These are phyloP conservation scores for Chloebia gouldiae DNA, from an alignment of 2,113 vertebrate species.

Conservation along the genomic window DNA sequence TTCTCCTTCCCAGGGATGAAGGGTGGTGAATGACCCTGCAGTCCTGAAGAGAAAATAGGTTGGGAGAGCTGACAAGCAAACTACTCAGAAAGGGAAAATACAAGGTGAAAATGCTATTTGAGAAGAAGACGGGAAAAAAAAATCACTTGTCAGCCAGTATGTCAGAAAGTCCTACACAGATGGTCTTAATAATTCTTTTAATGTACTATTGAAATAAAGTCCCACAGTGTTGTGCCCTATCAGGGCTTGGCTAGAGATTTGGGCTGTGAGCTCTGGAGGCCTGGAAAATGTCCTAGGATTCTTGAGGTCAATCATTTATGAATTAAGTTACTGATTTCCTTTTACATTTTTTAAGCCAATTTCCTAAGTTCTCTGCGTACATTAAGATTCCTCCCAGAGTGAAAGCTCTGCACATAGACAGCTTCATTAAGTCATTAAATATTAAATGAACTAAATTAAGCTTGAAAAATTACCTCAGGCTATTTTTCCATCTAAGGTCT, in stretches of 20 bases:
- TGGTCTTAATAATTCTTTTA: constrained; percentile 40
- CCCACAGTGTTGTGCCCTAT: not conserved
- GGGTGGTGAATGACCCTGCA: not conserved
- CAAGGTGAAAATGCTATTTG: not conserved
- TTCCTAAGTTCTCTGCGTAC: constrained; percentile 40
- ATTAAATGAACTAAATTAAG: constrained; percentile 75
- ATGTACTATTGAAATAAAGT: not conserved
- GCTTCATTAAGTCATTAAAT: constrained; percentile 73
- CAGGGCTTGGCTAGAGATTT: constrained; percentile 8
- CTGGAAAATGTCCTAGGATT: constrained; percentile 51
- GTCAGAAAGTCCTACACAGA: not conserved
- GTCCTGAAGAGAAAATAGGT: not conserved
- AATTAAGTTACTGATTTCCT: constrained; percentile 64
- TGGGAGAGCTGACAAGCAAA: not conserved
- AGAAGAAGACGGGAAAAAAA: not conserved
- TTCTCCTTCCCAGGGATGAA: not conserved
- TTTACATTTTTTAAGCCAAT: constrained; percentile 59
- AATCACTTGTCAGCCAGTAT: not conserved
- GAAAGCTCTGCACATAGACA: constrained; percentile 58
- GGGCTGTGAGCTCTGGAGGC: constrained; percentile 13
- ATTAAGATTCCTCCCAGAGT: constrained; percentile 57
- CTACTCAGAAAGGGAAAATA: not conserved
- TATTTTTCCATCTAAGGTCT: constrained; percentile 64
- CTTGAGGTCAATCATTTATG: constrained; percentile 55
- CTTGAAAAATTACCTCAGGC: constrained; percentile 72